Conservation (phyloP, 2,113 vertebrate species). For the Tachysurus vachellii region DNA sequence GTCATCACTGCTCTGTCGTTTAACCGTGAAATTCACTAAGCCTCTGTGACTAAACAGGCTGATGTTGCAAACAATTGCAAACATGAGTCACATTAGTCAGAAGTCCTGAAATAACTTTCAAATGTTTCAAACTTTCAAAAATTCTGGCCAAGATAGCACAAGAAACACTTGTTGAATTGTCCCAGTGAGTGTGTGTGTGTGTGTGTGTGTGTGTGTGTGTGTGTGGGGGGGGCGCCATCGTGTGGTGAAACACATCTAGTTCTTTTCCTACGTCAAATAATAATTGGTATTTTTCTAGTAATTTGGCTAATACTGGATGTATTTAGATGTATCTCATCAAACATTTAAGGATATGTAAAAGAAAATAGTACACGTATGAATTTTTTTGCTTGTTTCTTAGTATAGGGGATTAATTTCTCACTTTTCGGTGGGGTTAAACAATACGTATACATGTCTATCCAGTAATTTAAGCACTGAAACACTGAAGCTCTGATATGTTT, state of each 20-base stretch:
- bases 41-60: not conserved
- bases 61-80: not conserved
- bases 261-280: not conserved
- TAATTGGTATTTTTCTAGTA: not conserved
- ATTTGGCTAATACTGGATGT: not conserved
- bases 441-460: not conserved
- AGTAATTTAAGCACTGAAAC: not conserved
- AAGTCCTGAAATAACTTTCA: not conserved
- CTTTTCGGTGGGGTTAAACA: not conserved
- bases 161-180: not conserved
- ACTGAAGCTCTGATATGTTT: not conserved
- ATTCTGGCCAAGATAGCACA: not conserved
- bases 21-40: not conserved
- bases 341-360: not conserved
- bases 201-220: not conserved
- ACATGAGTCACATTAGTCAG: not conserved
- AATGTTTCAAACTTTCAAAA: not conserved
- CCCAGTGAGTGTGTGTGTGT: not conserved
- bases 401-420: not conserved
- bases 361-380: not conserved
- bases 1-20: not conserved
- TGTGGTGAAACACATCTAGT: constrained; percentile 32
- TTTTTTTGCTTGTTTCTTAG: not conserved
- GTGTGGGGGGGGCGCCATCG: constrained; percentile 49
- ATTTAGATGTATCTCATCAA: not conserved